phyloP scores from a whole-genome alignment of 2,113 vertebrate species.

The Saiga tatarica region DNA sequence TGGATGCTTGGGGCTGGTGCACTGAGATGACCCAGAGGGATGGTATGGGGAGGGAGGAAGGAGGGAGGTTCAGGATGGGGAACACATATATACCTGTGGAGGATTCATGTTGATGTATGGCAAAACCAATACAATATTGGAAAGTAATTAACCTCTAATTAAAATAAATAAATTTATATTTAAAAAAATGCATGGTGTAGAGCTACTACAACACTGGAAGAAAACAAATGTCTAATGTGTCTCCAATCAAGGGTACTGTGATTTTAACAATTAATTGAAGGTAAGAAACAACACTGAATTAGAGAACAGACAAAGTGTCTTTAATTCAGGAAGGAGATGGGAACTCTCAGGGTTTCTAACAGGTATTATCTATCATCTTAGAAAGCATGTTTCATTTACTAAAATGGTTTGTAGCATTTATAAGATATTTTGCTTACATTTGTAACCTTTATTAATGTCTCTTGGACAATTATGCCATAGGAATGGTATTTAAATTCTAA shows the following conservation, averaged over 20 bases:
- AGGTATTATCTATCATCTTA: background rate
- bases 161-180: too few relatives aligned
- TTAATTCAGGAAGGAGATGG: background rate
- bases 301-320: background rate
- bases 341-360: background rate
- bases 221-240: background rate
- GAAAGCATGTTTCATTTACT: background rate
- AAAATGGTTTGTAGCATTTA: background rate
- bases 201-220: background rate
- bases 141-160: too few relatives aligned
- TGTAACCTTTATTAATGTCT: background rate
- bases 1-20: too few relatives aligned
- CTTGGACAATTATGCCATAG: background rate
- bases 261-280: background rate
- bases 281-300: background rate
- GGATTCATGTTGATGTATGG: too few relatives aligned
- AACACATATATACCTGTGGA: too few relatives aligned
- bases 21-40: too few relatives aligned
- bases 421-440: background rate
- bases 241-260: background rate
- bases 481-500: background rate
- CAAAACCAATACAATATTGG: too few relatives aligned
- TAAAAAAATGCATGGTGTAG: background rate
- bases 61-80: too few relatives aligned
- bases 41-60: too few relatives aligned